Conservation (phyloP, 2,888 invertebrate genomes). For the Cheilosia pagana region DNA sequence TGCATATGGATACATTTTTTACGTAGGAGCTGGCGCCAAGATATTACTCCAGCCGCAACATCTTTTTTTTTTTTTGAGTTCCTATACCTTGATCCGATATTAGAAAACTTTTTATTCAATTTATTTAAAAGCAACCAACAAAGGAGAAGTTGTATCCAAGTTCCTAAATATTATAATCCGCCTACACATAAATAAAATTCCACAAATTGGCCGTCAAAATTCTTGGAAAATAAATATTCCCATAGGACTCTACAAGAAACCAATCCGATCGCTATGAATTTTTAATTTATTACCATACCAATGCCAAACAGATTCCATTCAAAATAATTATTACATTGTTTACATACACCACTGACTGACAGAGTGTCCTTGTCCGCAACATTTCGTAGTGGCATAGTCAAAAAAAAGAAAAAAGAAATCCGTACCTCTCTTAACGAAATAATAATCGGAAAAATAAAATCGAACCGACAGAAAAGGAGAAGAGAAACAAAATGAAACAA, state of each 20-base stretch:
- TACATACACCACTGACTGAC: slow-evolving; percentile 50
- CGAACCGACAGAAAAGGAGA: slow-evolving; percentile 12
- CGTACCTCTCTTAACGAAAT: slow-evolving; percentile 43
- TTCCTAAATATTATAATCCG: no score
- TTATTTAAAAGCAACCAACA: no score
- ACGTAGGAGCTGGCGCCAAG: no score
- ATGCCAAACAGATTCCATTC: slow-evolving; percentile 40
- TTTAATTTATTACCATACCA: slow-evolving; percentile 56
- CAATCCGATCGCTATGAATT: slow-evolving; percentile 58
- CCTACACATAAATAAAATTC: background rate
- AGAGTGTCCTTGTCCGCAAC: slow-evolving; percentile 24
- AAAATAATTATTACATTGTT: slow-evolving; percentile 65
- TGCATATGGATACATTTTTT: no score
- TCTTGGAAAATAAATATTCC: background rate
- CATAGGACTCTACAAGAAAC: slow-evolving; percentile 6
- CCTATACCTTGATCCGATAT: no score
- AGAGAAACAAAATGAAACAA: slow-evolving; percentile 53
- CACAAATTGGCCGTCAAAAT: background rate
- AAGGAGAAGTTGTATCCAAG: no score
- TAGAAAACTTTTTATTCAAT: no score
- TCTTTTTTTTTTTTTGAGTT: no score
- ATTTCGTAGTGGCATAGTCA: background rate
- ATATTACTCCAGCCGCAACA: no score
- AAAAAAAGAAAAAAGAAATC: background rate
- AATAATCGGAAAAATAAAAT: slow-evolving; percentile 59